phyloP scores from a whole-genome alignment of 2,113 vertebrate species.

The Mungos mungo region DNA sequence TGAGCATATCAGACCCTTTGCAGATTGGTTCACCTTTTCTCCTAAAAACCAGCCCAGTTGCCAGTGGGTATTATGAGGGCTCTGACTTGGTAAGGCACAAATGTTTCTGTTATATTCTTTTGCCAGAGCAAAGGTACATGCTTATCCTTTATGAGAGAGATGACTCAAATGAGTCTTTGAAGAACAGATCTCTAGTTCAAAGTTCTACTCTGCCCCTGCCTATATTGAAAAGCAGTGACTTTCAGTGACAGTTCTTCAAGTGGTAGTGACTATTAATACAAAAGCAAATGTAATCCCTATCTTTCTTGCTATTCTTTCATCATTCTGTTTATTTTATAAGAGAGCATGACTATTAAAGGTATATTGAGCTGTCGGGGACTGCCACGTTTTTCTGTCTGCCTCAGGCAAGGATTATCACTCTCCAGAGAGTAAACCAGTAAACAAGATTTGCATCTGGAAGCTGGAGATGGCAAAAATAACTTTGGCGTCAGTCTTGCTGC shows the following conservation, averaged over 20 bases:
- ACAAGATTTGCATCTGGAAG: too few species aligned
- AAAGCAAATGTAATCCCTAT: background rate
- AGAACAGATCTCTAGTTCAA: background rate
- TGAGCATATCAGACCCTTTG: background rate
- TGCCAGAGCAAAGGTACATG: background rate
- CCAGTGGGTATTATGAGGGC: background rate
- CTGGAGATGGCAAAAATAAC: too few species aligned
- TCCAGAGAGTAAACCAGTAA: too few species aligned
- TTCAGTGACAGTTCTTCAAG: background rate
- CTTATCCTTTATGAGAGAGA: background rate
- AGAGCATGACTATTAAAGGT: background rate
- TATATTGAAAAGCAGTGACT: background rate
- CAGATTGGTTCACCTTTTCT: background rate
- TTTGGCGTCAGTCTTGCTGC: too few species aligned
- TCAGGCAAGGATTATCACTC: too few species aligned
- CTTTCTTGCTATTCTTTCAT: background rate
- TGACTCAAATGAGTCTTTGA: background rate
- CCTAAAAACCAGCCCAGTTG: background rate
- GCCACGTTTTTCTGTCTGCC: too few species aligned
- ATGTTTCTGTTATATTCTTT: background rate
- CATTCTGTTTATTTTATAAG: background rate
- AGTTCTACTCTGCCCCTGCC: background rate
- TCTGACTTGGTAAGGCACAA: background rate
- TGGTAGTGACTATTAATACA: background rate
- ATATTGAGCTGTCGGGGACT: too few species aligned